Conservation (phyloP, 2,113 vertebrate genomes). For the Albula glossodonta region DNA sequence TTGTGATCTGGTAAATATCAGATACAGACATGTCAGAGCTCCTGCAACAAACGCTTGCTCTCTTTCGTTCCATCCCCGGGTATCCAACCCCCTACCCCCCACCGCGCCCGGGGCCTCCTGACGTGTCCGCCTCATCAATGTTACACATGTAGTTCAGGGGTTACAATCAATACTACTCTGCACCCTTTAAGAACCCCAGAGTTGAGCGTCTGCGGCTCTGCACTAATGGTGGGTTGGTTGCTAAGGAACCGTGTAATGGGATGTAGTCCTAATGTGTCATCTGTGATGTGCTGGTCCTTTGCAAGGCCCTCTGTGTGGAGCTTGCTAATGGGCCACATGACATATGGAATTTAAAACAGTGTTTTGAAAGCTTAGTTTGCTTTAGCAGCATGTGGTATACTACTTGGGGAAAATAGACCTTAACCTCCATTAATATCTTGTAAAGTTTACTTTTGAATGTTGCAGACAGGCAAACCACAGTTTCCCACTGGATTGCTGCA, state of each 20-base stretch:
- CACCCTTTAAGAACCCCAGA: constrained; percentile 29
- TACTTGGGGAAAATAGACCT: not conserved
- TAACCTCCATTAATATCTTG: not conserved
- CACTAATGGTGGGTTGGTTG: constrained; percentile 39
- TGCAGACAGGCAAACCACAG: not conserved
- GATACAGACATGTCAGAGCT: constrained; percentile 34
- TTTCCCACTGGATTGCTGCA: not conserved
- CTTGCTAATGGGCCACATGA: constrained; percentile 42
- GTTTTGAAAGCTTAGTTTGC: constrained; percentile 17
- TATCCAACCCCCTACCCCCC: not conserved
- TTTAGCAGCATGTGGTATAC: constrained; percentile 23
- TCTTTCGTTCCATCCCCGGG: not conserved
- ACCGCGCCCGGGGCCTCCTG: constrained; percentile 15
- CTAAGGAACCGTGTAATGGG: constrained; percentile 50
- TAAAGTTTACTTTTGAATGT: not conserved
- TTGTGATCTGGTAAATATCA: constrained; percentile 30
- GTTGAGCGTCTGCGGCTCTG: constrained; percentile 34
- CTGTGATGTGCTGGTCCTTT: constrained; percentile 45
- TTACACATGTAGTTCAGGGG: constrained; percentile 66
- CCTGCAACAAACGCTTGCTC: constrained; percentile 4
- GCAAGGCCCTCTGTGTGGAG: constrained; percentile 41
- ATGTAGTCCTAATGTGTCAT: constrained; percentile 41
- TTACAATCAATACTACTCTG: constrained; percentile 56
- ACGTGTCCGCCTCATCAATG: constrained; percentile 52
- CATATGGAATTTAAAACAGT: not conserved